Evolutionary conservation across 2,888 invertebrate species (phyloP).

Genomic region (Achlya flavicornis): DNA sequence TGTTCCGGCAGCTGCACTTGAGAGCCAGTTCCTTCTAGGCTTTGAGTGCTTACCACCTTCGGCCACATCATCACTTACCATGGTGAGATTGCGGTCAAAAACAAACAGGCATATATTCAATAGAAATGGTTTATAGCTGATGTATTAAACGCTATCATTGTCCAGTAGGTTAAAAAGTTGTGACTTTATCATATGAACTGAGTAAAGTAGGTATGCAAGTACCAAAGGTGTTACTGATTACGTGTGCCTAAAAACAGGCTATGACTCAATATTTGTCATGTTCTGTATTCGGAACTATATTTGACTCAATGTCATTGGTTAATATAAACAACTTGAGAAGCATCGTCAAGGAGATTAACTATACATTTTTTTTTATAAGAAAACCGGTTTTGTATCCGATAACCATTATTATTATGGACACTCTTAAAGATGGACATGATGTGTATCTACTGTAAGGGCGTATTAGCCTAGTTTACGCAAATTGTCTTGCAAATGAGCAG

Average conservation of each 20-base stretch:
- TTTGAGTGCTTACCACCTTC: no score
- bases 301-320: slow-evolving; percentile 36
- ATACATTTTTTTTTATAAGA: slow-evolving; percentile 6
- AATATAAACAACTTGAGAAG: background rate
- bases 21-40: no score
- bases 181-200: background rate
- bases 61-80: no score
- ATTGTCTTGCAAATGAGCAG: slow-evolving; percentile 24
- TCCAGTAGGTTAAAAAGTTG: no score
- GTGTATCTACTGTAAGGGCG: background rate
- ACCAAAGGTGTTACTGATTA: slow-evolving; percentile 5
- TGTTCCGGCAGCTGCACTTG: no score
- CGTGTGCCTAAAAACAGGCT: slow-evolving; percentile 1
- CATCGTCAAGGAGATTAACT: slow-evolving; percentile 17
- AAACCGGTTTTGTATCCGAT: slow-evolving; percentile 35
- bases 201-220: background rate
- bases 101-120: no score
- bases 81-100: no score
- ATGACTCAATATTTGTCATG: slow-evolving; percentile 10
- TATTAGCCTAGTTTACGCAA: background rate
- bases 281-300: slow-evolving; percentile 11
- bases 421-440: slow-evolving; percentile 13
- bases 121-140: no score
- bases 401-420: slow-evolving; percentile 16
- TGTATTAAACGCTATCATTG: no score